These are phyloP conservation scores for Amorpha juglandis DNA, from an alignment of 2,888 invertebrate species.

Conservation along the genomic window DNA sequence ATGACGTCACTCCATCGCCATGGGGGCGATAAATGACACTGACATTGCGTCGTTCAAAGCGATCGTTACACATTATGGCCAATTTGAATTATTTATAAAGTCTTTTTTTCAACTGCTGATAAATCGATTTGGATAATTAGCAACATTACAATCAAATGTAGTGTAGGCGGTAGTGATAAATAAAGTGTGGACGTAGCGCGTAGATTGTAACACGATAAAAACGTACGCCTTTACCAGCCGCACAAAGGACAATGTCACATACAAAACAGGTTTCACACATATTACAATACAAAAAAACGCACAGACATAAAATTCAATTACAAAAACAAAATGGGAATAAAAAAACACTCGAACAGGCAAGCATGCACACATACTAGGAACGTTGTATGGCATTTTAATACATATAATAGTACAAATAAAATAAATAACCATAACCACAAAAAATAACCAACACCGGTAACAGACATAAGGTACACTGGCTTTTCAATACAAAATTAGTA, in stretches of 20 bases:
- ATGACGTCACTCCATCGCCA: constrained; percentile 45
- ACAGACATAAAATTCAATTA: constrained; percentile 48
- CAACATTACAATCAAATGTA: background rate
- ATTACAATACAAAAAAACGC: constrained; percentile 37
- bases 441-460: constrained; percentile 67
- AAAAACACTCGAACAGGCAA: constrained; percentile 72
- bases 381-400: constrained; percentile 58
- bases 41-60: constrained; percentile 57
- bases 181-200: background rate
- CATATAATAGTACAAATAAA: constrained; percentile 47
- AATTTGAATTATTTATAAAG: constrained; percentile 7
- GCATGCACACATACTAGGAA: constrained; percentile 78
- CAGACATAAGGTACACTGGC: constrained; percentile 58
- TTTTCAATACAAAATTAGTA: constrained; percentile 36
- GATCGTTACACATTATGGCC: constrained; percentile 46
- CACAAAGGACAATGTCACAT: background rate
- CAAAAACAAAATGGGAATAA: constrained; percentile 51
- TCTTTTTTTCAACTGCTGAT: background rate
- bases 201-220: background rate
- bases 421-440: constrained; percentile 55
- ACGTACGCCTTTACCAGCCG: background rate
- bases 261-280: constrained; percentile 32
- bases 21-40: constrained; percentile 49
- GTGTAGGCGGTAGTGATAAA: background rate
- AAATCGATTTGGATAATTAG: constrained; percentile 8